Base-by-base conservation (phyloP, 2,888 invertebrate species). In the Busseola fusca region DNA sequence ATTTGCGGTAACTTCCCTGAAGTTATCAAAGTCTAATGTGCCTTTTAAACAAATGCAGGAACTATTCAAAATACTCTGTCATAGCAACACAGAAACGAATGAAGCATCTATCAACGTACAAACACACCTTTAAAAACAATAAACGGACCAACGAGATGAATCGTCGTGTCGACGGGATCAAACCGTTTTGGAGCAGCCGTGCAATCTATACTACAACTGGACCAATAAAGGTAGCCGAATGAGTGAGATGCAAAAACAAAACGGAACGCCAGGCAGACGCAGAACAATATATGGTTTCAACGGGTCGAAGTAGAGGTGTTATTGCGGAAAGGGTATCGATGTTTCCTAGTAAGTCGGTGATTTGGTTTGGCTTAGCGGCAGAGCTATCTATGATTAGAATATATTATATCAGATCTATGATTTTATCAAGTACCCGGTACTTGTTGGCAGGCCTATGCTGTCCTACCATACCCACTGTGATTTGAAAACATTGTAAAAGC, bases 221-320 rank as follows among this genome's bases (percentile, higher is more conserved):
- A 75, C 83, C 85, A 84, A 83, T 83, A 83, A 82, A 84, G 83
- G 87, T 84, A 78, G 82, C 80, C 87, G 82, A 88, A 86, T 87
- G 88, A 88, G 84, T 84, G 87, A 85, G 86, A 84, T 86, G 82
- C 77, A 87, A 87, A 85, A 87, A 87, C 83, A 84, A 86, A 86
- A 87, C 82, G 82, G 73, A 69, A 74, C 80, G 79, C 74, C 83
- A 80, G 80, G 81, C 84, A 83, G 87, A 76, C 82, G 67, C 71
- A 65, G 64, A 64, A 81, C 84, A 82, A 89, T 89, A 76, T 84
- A 89, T 86, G 85, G 78, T 82, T 82, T 83, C 72, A 78, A 73
- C 76, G 82, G 69, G 68, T 69, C 58, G 40, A 16, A 48, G 9
- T 83, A 84, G 82, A 57, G 82, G 52, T 54, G 74, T 42, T 4